Percentiles rank a stretch among this genome's conserved stretches.
Conservation (phyloP, 2,888 invertebrate species). For the Archips xylosteana region DNA sequence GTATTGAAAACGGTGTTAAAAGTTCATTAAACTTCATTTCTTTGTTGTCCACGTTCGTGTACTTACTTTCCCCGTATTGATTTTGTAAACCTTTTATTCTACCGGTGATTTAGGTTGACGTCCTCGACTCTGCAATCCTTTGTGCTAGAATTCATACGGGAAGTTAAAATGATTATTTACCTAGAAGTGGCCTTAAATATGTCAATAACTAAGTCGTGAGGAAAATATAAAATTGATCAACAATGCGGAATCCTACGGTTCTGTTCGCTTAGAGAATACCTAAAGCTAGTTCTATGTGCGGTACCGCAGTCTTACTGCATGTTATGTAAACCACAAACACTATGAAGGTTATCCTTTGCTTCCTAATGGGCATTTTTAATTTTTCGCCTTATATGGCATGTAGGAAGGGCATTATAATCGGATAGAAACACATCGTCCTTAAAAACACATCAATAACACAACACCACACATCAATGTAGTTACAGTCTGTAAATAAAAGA, state of each 20-base stretch:
- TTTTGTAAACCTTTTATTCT: constrained; percentile 13
- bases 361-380: constrained; percentile 55
- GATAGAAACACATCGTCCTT: background rate
- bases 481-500: background rate
- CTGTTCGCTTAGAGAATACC: constrained; percentile 10
- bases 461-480: too few species aligned
- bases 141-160: constrained; percentile 1
- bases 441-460: background rate
- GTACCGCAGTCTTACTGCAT: constrained; percentile 20
- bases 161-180: constrained; percentile 10
- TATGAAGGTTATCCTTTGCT: constrained; percentile 49
- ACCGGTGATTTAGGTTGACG: constrained; percentile 26
- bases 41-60: constrained; percentile 41
- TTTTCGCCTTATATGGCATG: constrained; percentile 53
- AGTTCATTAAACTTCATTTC: constrained; percentile 51
- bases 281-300: constrained; percentile 14
- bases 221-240: constrained; percentile 21
- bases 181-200: constrained; percentile 23
- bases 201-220: constrained; percentile 20
- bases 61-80: constrained; percentile 16
- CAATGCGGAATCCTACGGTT: constrained; percentile 36
- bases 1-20: constrained; percentile 42
- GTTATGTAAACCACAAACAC: constrained; percentile 41
- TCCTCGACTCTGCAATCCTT: background rate
- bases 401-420: constrained; percentile 39